Evolutionary conservation across 2,888 invertebrate genomes (phyloP), one percentile per base, ranked within the genome.

Genomic region (Cephus pygmeus): DNA sequence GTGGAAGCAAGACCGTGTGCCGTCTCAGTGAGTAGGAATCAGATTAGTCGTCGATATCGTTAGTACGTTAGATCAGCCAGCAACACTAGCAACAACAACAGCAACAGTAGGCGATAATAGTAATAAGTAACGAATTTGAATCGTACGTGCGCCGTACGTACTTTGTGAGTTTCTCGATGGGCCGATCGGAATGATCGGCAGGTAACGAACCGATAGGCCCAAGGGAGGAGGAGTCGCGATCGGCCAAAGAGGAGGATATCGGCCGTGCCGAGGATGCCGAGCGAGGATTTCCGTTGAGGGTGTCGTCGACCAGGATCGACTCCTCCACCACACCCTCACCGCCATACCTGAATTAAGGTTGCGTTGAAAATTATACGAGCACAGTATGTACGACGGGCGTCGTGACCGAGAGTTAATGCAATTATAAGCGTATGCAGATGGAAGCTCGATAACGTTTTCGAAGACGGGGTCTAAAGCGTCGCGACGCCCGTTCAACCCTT

Each of bases 251-350:
- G 80, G 81, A 81, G 79, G 80, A 77, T 73, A 76, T 80, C 69
- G 87, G 83, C 86, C 83, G 85, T 84, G 84, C 87, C 80, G 30
- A 81, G 77, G 83, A 82, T 80, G 79, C 82, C 83, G 88, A 83
- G 82, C 85, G 88, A 84, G 89, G 87, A 87, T 90, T 90, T 82
- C 90, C 90, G 87, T 90, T 90, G 88, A 90, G 90, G 87, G 87
- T 90, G 87, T 90, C 90, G 86, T 90, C 90, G 86, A 90, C 90
- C 87, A 90, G 85, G 85, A 88, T 86, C 85, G 90, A 90, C 84
- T 90, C 90, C 80, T 84, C 84, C 83, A 87, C 85, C 82, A 84
- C 88, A 88, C 88, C 90, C 89, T 90, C 90, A 85, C 87, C 87
- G 88, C 88, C 87, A 88, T 88, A 90, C 90, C 90, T 90, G 87